phyloP scores from a whole-genome alignment of 2,797 vertebrate genomes.

The Podarcis siculus region DNA sequence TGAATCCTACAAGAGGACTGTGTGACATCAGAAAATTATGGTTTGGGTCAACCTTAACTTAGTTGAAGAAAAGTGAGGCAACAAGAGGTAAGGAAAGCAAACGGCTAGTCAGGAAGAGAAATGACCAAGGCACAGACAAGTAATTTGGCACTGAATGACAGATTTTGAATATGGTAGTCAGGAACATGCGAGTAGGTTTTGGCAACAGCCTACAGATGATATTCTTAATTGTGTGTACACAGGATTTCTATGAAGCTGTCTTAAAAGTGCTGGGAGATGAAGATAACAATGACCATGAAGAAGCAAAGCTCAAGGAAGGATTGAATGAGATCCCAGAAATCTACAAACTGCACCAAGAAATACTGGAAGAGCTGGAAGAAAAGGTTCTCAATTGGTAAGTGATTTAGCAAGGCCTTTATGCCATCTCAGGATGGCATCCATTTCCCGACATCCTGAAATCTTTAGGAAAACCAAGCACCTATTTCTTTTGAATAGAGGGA shows the following conservation, averaged over 20 bases:
- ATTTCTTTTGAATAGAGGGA: neutral
- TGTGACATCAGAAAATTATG: neutral
- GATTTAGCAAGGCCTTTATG: neutral
- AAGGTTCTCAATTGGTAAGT: constrained; percentile 84
- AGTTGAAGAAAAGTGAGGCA: neutral
- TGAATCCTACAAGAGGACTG: neutral
- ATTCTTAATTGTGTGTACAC: constrained; percentile 47
- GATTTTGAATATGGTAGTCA: neutral
- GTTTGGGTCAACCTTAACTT: neutral
- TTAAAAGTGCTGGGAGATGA: constrained; percentile 77
- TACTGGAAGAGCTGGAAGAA: constrained; percentile 87
- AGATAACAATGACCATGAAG: constrained; percentile 77
- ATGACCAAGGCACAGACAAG: neutral
- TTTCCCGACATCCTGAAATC: neutral
- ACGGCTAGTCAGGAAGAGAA: neutral
- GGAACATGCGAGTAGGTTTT: neutral
- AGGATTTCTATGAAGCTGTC: constrained; percentile 87
- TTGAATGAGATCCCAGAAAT: constrained; percentile 89
- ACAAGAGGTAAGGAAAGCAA: neutral
- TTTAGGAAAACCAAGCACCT: neutral
- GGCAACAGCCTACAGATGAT: neutral
- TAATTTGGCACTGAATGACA: neutral
- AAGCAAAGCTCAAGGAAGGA: constrained; percentile 84
- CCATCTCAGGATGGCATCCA: neutral
- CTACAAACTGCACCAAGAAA: constrained; percentile 85